Evolutionary conservation across 2,113 vertebrate species (phyloP).

Genomic region (Macheiramphus alcinus): DNA sequence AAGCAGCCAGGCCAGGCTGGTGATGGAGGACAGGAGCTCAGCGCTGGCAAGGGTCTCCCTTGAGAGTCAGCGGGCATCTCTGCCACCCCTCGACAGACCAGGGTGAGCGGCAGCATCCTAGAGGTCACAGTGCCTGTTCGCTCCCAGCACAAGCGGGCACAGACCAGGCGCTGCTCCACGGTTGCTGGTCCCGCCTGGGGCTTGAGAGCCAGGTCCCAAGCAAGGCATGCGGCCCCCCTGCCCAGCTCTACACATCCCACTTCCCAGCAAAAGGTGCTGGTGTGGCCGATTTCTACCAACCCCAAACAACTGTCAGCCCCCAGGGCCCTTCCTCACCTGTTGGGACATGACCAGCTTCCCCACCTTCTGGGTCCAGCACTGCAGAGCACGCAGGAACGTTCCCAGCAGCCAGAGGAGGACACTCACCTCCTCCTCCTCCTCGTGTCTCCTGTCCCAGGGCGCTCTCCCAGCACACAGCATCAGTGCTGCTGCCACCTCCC

Average conservation of each 20-base stretch:
- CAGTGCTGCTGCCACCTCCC: background rate
- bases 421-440: background rate
- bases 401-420: background rate
- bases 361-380: background rate
- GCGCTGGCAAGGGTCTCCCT: background rate
- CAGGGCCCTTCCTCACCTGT: background rate
- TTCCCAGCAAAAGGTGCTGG: background rate
- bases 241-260: background rate
- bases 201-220: background rate
- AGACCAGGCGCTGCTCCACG: background rate
- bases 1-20: background rate
- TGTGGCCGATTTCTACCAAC: background rate
- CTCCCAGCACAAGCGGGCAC: background rate
- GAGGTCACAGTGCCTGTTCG: background rate
- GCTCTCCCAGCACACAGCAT: background rate
- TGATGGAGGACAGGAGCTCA: background rate
- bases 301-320: background rate
- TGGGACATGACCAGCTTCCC: background rate
- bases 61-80: background rate
- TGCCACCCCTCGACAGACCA: background rate
- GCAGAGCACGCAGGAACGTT: background rate
- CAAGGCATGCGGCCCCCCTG: rapidly evolving
- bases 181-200: background rate
- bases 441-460: background rate
- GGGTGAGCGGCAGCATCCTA: background rate